Conservation (phyloP, 2,888 invertebrate genomes). For the Petrolisthes cinctipes region DNA sequence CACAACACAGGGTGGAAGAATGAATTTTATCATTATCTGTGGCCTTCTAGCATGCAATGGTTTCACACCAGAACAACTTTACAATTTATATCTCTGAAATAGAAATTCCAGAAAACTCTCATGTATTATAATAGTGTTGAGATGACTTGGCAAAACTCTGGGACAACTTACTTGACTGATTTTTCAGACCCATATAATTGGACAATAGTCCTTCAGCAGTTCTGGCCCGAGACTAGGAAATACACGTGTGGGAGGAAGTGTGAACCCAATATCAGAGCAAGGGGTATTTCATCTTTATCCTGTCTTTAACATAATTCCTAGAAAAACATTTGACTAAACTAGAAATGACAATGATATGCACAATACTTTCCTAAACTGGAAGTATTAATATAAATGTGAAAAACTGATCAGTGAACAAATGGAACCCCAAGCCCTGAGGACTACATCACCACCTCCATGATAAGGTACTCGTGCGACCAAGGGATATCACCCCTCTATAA, state of each 20-base stretch:
- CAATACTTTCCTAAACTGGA: no score
- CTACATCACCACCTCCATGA: constrained; percentile 28
- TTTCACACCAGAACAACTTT: no score
- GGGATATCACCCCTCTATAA: constrained; percentile 28
- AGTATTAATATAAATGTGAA: no score
- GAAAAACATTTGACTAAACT: no score
- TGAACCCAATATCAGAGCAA: constrained; percentile 18
- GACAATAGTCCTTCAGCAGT: constrained; percentile 29
- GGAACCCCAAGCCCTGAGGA: neutral
- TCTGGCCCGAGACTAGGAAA: constrained; percentile 55
- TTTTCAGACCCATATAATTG: neutral
- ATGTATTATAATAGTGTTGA: no score
- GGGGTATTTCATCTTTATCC: neutral
- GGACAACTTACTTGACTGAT: neutral
- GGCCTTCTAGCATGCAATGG: no score
- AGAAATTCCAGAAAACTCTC: no score
- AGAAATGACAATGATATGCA: no score
- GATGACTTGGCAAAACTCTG: neutral
- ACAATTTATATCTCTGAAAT: no score
- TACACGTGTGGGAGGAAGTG: constrained; percentile 22
- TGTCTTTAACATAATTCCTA: no score
- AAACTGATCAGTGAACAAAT: neutral
- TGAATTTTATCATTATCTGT: no score
- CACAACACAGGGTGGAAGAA: no score
- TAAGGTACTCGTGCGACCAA: constrained; percentile 41